A percentile compares a stretch with the other conserved stretches of the same genome.
Conservation (phyloP, 2,113 vertebrate species). For the Erythrolamprus reginae region DNA sequence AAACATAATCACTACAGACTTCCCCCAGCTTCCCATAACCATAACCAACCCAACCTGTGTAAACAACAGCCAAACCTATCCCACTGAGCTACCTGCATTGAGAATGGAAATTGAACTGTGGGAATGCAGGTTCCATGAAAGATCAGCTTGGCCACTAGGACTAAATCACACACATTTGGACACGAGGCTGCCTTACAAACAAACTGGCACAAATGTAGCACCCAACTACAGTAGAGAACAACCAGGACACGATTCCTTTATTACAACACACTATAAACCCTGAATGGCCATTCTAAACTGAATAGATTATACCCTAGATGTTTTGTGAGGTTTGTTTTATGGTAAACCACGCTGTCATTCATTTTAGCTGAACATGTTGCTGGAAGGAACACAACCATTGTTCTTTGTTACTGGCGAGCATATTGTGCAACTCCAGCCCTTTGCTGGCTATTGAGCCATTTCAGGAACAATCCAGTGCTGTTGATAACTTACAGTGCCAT, state of each 20-base stretch:
- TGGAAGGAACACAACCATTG: not conserved
- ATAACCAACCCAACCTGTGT: not conserved
- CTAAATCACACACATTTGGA: not conserved
- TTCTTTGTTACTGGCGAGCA: not conserved
- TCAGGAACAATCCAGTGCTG: not conserved
- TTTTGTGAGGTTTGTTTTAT: not conserved
- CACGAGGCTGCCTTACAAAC: not conserved
- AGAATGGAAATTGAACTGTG: not conserved
- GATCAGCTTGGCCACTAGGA: not conserved
- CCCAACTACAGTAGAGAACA: not conserved
- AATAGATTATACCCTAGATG: not conserved
- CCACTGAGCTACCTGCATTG: not conserved
- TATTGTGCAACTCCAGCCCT: not conserved
- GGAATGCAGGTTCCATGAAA: not conserved
- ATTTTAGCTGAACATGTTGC: not conserved
- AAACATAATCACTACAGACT: not conserved
- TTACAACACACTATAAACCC: not conserved
- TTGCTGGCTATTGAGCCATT: not conserved
- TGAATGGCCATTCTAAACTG: not conserved
- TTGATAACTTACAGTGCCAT: not conserved
- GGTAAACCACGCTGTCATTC: not conserved
- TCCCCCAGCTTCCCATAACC: not conserved
- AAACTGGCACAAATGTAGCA: not conserved
- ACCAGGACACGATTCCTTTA: not conserved
- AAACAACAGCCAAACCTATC: not conserved